Conservation (phyloP, 2,888 invertebrate genomes). For the Drosophila anceps region DNA sequence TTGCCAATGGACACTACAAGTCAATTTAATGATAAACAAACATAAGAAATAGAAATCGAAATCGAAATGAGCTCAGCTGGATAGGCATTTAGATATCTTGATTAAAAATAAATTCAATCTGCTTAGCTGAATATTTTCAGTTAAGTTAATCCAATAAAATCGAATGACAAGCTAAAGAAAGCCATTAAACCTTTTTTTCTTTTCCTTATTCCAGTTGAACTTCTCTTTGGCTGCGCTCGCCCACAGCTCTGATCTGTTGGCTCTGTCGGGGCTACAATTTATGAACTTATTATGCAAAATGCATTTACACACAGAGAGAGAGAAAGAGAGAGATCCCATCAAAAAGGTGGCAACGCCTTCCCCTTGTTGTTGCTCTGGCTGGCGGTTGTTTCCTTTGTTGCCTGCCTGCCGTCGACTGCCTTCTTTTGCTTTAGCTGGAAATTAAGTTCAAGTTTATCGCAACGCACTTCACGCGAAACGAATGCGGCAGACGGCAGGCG, state of each 20-base stretch:
- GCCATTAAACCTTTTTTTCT: constrained; percentile 12
- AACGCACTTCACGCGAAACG: constrained; percentile 64
- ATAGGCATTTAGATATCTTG: constrained; percentile 21
- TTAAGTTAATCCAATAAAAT: not conserved
- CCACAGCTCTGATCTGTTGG: constrained; percentile 22
- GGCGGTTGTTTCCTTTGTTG: constrained; percentile 32
- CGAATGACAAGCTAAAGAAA: constrained; percentile 20
- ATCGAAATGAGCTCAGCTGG: not conserved
- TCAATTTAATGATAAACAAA: constrained; percentile 43
- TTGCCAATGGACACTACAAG: constrained; percentile 36
- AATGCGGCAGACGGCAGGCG: not conserved
- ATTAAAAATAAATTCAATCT: not conserved
- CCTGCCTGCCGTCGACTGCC: constrained; percentile 19
- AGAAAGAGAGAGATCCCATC: constrained; percentile 26
- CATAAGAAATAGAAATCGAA: not conserved
- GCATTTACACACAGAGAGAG: constrained; percentile 13
- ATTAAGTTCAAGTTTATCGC: constrained; percentile 67
- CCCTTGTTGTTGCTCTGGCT: constrained; percentile 19
- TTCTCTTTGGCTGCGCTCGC: constrained; percentile 9
- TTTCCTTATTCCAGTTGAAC: not conserved
- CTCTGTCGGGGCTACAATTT: constrained; percentile 42
- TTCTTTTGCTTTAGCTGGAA: constrained; percentile 54
- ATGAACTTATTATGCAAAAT: constrained; percentile 69
- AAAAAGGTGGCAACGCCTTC: constrained; percentile 48
- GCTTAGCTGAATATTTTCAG: not conserved